Evolutionary conservation across 2,113 vertebrate species (phyloP).

Genomic region (Cyanoderma ruficeps): DNA sequence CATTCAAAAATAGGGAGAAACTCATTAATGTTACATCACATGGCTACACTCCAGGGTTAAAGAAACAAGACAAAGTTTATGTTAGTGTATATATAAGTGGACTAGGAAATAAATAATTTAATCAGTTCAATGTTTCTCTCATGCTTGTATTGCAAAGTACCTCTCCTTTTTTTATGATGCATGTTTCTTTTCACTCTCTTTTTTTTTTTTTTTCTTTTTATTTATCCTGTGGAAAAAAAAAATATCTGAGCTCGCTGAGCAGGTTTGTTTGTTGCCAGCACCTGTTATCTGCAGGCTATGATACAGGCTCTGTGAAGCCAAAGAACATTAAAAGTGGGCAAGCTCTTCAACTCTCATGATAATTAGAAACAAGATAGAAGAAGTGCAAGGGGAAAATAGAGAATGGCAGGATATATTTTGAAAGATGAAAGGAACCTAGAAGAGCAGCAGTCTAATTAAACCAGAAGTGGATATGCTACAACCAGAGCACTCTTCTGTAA

Average conservation of each 20-base stretch:
- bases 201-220: neutral
- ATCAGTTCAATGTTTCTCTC: neutral
- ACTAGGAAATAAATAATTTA: conserved; percentile 1
- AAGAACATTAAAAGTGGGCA: conserved; percentile 26
- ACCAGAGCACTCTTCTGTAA: conserved; percentile 39
- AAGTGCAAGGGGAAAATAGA: conserved; percentile 13
- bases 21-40: neutral
- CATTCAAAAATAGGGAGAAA: neutral
- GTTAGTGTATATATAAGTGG: neutral
- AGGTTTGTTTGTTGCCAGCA: neutral
- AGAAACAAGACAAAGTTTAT: neutral
- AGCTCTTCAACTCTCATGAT: conserved; percentile 38
- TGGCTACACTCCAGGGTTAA: neutral
- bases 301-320: neutral
- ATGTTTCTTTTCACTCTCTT: neutral
- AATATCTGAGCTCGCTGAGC: neutral
- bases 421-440: conserved; percentile 70
- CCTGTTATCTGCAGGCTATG: neutral
- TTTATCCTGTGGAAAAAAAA: neutral
- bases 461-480: conserved; percentile 53
- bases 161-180: neutral
- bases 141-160: neutral
- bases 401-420: conserved; percentile 22
- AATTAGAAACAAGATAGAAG: conserved; percentile 46
- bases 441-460: conserved; percentile 65